phyloP scores from a whole-genome alignment of 2,113 vertebrate genomes.

The Neopipo cinnamomea region DNA sequence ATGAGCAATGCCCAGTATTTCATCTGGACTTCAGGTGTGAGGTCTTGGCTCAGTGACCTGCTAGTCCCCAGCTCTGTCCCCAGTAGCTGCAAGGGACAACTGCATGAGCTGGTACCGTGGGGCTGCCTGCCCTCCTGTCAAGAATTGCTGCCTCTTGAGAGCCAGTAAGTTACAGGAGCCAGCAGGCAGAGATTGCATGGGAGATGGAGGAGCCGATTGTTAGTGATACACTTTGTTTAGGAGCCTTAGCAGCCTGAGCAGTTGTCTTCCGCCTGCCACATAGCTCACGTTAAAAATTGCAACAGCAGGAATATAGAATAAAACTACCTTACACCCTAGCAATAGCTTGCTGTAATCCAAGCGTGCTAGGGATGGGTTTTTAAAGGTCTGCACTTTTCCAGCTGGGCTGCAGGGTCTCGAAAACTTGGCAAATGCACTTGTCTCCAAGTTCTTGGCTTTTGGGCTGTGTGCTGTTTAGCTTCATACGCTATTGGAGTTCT shows the following conservation, averaged over 20 bases:
- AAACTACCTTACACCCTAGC: background rate
- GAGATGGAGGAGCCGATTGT: background rate
- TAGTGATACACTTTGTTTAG: background rate
- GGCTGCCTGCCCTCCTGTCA: background rate
- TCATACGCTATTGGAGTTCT: accelerated
- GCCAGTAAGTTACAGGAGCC: background rate
- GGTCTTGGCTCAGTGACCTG: background rate
- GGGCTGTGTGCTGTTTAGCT: background rate
- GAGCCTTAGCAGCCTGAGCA: background rate
- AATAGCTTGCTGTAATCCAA: background rate
- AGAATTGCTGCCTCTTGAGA: background rate
- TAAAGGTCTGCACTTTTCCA: background rate
- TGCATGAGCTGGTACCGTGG: accelerated
- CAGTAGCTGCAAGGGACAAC: background rate
- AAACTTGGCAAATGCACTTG: background rate
- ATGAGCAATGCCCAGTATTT: background rate
- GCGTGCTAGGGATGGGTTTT: background rate
- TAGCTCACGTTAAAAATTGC: background rate
- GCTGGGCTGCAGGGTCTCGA: background rate
- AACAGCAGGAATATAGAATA: background rate
- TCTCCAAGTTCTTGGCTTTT: accelerated
- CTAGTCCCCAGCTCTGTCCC: background rate
- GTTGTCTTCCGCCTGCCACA: background rate
- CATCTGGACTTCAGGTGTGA: accelerated
- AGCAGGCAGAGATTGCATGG: background rate